These are phyloP conservation scores for Colossoma macropomum DNA, from an alignment of 2,113 vertebrate species.

Conservation along the genomic window DNA sequence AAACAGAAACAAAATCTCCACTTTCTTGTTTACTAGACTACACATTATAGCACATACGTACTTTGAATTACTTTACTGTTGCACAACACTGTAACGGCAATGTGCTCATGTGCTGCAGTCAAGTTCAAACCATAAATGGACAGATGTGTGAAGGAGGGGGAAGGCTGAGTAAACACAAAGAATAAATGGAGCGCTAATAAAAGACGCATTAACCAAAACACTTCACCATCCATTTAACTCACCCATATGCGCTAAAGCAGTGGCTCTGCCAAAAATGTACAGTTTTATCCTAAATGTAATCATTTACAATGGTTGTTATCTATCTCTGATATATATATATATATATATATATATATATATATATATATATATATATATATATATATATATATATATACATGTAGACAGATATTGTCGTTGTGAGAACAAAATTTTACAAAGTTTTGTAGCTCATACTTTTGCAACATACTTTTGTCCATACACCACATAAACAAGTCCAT, in stretches of 20 bases:
- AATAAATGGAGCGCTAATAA: background rate
- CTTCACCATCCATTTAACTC: background rate
- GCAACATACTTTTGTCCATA: background rate
- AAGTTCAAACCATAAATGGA: background rate
- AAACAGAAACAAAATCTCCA: slow-evolving; percentile 19
- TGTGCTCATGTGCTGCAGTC: background rate
- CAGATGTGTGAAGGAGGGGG: background rate
- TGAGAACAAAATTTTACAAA: too few relatives aligned
- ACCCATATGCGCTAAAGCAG: background rate
- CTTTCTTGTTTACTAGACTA: background rate
- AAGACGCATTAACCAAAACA: background rate
- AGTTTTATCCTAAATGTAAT: too few relatives aligned
- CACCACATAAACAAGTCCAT: background rate
- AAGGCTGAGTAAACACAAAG: slow-evolving; percentile 6
- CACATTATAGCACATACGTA: background rate
- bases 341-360: too few relatives aligned
- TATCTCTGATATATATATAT: too few relatives aligned
- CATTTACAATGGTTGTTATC: too few relatives aligned
- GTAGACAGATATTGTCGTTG: too few relatives aligned
- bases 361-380: too few relatives aligned
- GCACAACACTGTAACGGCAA: background rate
- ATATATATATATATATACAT: too few relatives aligned
- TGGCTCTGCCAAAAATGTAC: too few relatives aligned
- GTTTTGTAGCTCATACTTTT: too few relatives aligned
- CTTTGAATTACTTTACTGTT: background rate